Evolutionary conservation across 2,888 invertebrate species (phyloP), one percentile per base, ranked within the genome.

Genomic region (Pycnomerus fuliginosus): DNA sequence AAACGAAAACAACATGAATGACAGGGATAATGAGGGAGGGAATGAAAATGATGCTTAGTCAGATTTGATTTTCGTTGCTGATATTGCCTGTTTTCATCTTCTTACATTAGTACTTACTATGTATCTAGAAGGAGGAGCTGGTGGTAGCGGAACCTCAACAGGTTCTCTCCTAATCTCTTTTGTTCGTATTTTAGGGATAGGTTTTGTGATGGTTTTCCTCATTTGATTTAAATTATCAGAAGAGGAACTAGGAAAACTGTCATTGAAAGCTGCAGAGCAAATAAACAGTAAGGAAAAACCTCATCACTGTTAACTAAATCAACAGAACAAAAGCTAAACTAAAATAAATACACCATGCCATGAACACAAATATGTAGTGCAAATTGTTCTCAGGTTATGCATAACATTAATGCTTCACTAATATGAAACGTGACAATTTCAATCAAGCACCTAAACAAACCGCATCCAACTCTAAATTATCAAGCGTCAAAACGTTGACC

Each of bases 131-230:
- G 59, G 55, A 49, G 50, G 52, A 44, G 46, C 46, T 35, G 52
- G 58, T 50, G 44, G 54, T 43, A 47, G 5, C 41, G 50, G 50
- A 34, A 48, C 44, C 50, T 56, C 58, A 50, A 51, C 50, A 16
- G 61, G 55, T 52, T 67, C 68, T 61, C 61, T 62, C 56, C 50
- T 58, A 48, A 61, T 55, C 49, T 70, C 68, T 64, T 68, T 68
- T 36, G 60, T 55, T 57, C 64, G 62, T 54, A 65, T 49, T 66
- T 70, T 70, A 55, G 67, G 63, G 45, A 65, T 61, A 44, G 68
- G 64, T 67, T 68, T 70, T 58, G 64, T 60, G 54, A 67, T 56
- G 50, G 61, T 56, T 63, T 70, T 70, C 69, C 68, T 70, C 60
- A 57, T 50, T 58, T 65, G 62, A 54, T 55, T 56, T 44, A 60